phyloP scores from a whole-genome alignment of 2,797 vertebrate genomes.

The Neoniphon sammara region DNA sequence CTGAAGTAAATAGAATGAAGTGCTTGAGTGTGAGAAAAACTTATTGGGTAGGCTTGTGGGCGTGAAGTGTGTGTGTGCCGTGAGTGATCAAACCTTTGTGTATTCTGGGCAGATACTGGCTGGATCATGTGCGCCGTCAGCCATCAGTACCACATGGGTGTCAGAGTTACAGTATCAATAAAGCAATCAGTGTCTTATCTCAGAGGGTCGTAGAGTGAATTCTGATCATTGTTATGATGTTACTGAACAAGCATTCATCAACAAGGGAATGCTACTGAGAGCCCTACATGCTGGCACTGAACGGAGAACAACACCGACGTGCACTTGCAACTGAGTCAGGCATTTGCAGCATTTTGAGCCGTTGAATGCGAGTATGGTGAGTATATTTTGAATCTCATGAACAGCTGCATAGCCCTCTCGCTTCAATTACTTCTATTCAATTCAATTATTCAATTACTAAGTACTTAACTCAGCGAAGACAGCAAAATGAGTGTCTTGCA shows the following conservation, averaged over 20 bases:
- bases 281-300: not conserved
- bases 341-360: slow-evolving; percentile 62
- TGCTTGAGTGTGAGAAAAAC: slow-evolving; percentile 21
- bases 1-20: slow-evolving; percentile 25
- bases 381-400: slow-evolving; percentile 36
- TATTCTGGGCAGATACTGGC: slow-evolving; percentile 36
- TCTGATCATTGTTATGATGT: slow-evolving; percentile 63
- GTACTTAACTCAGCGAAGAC: slow-evolving; percentile 20
- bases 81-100: slow-evolving; percentile 39
- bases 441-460: too few relatives aligned
- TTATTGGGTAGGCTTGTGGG: not conserved
- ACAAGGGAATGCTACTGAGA: slow-evolving; percentile 50
- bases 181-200: slow-evolving; percentile 69
- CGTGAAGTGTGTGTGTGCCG: slow-evolving; percentile 7
- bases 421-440: slow-evolving; percentile 32
- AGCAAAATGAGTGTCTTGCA: slow-evolving; percentile 19
- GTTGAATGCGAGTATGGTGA: slow-evolving; percentile 34
- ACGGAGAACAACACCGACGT: slow-evolving; percentile 28
- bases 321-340: slow-evolving; percentile 44
- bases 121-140: slow-evolving; percentile 50
- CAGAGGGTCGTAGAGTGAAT: slow-evolving; percentile 46
- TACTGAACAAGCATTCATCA: slow-evolving; percentile 60
- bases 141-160: slow-evolving; percentile 28
- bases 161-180: slow-evolving; percentile 73
- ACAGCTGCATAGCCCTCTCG: slow-evolving; percentile 23